These are phyloP conservation scores for Portunus trituberculatus DNA, from an alignment of 1,140 invertebrate species.

Conservation along the genomic window DNA sequence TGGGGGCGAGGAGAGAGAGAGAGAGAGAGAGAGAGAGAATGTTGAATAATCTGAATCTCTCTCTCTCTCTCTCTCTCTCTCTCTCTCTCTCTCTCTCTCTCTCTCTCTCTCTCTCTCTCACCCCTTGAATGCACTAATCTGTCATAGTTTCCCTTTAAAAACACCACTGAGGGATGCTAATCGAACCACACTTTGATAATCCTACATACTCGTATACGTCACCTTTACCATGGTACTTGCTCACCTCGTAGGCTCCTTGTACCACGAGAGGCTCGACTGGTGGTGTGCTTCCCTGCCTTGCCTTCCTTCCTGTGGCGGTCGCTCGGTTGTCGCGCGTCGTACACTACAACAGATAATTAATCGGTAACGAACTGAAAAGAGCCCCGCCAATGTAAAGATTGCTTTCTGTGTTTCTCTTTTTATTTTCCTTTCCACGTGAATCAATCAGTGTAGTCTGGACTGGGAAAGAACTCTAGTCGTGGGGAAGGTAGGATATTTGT, in stretches of 20 bases:
- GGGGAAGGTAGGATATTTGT: not conserved
- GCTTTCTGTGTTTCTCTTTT: not conserved
- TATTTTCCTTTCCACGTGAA: no score
- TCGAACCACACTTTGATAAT: no score
- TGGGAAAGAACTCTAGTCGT: no score
- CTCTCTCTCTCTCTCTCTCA: not conserved
- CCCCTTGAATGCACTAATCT: not conserved
- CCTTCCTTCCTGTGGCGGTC: not conserved
- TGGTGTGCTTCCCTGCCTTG: not conserved
- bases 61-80: not conserved
- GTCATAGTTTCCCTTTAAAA: no score
- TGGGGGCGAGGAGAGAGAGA: not conserved
- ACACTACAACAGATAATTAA: not conserved
- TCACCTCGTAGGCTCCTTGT: no score
- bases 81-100: slow-evolving; percentile 20
- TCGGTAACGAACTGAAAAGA: not conserved
- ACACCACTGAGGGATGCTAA: no score
- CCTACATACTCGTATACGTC: no score
- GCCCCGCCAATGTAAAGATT: not conserved
- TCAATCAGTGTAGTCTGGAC: no score
- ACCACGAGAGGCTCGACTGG: no score
- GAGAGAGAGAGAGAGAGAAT: slow-evolving; percentile 2
- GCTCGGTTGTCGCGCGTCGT: not conserved
- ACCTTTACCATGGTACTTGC: no score
- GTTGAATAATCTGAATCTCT: no score